Base-by-base conservation (phyloP, 2,113 vertebrate species). In the Odontesthes bonariensis region DNA sequence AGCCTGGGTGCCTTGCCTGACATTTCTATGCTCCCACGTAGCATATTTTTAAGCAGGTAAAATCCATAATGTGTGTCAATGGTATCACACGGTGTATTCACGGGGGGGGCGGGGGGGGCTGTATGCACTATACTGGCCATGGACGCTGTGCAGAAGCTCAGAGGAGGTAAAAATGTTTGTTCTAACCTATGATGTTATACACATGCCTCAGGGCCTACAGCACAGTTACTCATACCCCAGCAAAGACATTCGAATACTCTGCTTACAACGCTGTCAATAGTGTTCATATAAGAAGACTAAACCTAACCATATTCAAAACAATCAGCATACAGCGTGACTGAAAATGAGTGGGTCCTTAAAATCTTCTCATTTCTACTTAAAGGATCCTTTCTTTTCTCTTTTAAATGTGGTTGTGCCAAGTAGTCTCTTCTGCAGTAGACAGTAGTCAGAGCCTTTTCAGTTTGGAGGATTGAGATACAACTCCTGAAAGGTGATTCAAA, bases 41-140 rank as follows among this genome's bases (percentile, higher is more conserved):
- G 87, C 83, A 88, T 90, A 93, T 93, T 93, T 92, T 93, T 92
- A 89, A 89, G 72, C 82, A 92, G 91, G 91, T 80, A 89, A 92
- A 94, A 95, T 94, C 93, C 74, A 94, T 94, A 94, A 93, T 87
- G 81, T 93, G 87, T 93, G 92, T 93, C 91, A 93, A 94, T 92
- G 92, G 91, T 90, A 92, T 94, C 91, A 93, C 91, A 92, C 75
- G 31, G 76, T 80, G 81, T 82, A 90, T 87, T 82, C 89, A 80
- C 89, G 83, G 79, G 88, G 86, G 91, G 75, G 19, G 33, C 89
- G 83, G 79, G 88, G 86, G 91, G 75, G 19, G 33, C 70, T 55
- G 42, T 57, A 68, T n/a, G 70, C 83, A 85, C 76, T 78, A 77
- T 87, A 87, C 83, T 77, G 86, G 87, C 83, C 86, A 79, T 75